Conservation (phyloP, 1,140 invertebrate genomes). For the Pseudomyrmex sp. region DNA sequence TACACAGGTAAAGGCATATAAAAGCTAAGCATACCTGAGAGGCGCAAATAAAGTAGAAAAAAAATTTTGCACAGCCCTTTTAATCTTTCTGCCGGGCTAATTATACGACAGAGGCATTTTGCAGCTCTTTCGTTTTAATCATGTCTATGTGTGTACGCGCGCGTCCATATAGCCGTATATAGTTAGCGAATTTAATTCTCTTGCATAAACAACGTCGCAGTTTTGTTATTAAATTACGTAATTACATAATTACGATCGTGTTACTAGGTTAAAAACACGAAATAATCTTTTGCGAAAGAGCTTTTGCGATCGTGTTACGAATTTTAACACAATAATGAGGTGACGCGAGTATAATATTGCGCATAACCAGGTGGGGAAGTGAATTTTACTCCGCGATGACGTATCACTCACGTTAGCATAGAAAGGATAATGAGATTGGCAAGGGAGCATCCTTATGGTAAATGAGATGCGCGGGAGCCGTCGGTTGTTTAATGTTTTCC, state of each 20-base stretch:
- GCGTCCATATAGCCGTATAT: not conserved
- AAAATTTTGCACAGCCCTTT: slow-evolving; percentile 46
- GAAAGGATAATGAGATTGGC: slow-evolving; percentile 53
- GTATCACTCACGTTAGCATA: slow-evolving; percentile 45
- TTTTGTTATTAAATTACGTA: slow-evolving; percentile 1
- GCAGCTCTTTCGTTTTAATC: slow-evolving; percentile 21
- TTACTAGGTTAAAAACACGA: not conserved
- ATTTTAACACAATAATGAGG: slow-evolving; percentile 31
- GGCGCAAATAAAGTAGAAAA: slow-evolving; percentile 46
- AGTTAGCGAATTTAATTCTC: slow-evolving; percentile 1
- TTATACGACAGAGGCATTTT: slow-evolving; percentile 49
- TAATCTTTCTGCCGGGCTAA: slow-evolving; percentile 67
- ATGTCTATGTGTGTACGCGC: not conserved
- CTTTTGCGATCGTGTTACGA: slow-evolving; percentile 11
- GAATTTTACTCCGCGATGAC: slow-evolving; percentile 40
- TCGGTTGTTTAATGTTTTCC: slow-evolving; percentile 57
- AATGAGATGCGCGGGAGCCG: slow-evolving; percentile 52
- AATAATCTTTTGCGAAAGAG: not conserved
- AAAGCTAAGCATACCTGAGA: slow-evolving; percentile 40
- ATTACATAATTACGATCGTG: too few relatives aligned
- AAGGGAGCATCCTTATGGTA: slow-evolving; percentile 47
- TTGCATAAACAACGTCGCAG: not conserved
- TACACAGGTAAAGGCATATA: slow-evolving; percentile 5
- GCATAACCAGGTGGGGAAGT: slow-evolving; percentile 1
- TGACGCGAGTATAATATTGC: not conserved